These are phyloP conservation scores for Actinostola sp. DNA, from an alignment of 92 coral and sea anemone genomes.

Conservation along the genomic window DNA sequence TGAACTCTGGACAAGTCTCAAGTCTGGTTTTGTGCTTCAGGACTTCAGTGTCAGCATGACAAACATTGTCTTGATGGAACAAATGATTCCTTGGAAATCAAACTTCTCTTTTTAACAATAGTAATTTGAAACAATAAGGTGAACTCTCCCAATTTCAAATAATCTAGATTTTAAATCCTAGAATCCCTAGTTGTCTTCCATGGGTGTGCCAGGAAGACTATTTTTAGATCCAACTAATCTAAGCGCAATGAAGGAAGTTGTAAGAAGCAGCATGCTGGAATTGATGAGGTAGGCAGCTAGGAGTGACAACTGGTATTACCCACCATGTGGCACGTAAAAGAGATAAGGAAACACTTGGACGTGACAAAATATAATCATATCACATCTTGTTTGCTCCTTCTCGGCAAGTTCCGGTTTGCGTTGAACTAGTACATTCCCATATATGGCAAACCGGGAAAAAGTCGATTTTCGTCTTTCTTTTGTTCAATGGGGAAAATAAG, in stretches of 20 bases:
- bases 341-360: slow-evolving; percentile 28
- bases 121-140: no score
- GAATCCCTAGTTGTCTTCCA: neutral
- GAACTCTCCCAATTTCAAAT: no score
- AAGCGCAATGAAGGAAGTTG: slow-evolving; percentile 18
- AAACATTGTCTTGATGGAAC: no score
- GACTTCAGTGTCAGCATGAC: no score
- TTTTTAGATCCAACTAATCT: slow-evolving; percentile 16
- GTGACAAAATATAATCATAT: slow-evolving; percentile 19
- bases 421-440: slow-evolving; percentile 5
- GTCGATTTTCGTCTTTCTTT: neutral
- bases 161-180: neutral
- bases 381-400: slow-evolving; percentile 1
- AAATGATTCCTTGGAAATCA: no score
- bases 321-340: slow-evolving; percentile 15
- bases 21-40: no score
- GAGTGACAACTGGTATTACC: neutral
- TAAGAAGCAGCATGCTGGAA: neutral
- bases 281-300: neutral
- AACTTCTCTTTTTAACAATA: no score
- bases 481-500: no score
- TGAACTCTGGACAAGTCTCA: no score
- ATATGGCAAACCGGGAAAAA: slow-evolving; percentile 35
- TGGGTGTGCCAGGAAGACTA: slow-evolving; percentile 40
- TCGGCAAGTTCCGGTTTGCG: slow-evolving; percentile 26